Conservation (phyloP, 2,113 vertebrate genomes). For the Pholis gunnellus region DNA sequence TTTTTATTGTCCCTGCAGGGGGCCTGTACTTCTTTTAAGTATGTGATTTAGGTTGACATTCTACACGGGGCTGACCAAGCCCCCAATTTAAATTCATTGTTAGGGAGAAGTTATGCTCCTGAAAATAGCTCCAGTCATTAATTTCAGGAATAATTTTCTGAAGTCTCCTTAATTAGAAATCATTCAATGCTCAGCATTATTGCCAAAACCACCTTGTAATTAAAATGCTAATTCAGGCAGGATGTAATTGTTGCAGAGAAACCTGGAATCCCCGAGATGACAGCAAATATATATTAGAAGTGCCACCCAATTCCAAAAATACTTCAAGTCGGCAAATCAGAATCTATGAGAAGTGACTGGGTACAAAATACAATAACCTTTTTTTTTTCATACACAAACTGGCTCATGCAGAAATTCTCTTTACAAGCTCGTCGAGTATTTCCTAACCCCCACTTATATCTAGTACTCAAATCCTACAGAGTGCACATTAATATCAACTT, state of each 20-base stretch:
- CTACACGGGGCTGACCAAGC: slow-evolving; percentile 23
- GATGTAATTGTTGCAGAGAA: slow-evolving; percentile 67
- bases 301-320: slow-evolving; percentile 29
- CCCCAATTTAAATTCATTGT: slow-evolving; percentile 44
- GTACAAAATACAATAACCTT: slow-evolving; percentile 17
- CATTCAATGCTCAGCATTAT: slow-evolving; percentile 68
- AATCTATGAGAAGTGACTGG: not conserved
- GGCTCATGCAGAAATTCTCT: slow-evolving; percentile 4
- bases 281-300: slow-evolving; percentile 45
- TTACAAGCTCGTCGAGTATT: not conserved
- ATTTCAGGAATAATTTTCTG: slow-evolving; percentile 63
- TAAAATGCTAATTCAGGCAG: slow-evolving; percentile 76
- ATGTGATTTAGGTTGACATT: slow-evolving; percentile 35
- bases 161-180: slow-evolving; percentile 76
- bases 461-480: not conserved
- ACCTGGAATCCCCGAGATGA: slow-evolving; percentile 49
- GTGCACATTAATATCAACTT: slow-evolving; percentile 14
- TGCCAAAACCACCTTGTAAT: slow-evolving; percentile 73
- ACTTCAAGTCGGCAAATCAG: slow-evolving; percentile 30
- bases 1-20: slow-evolving; percentile 33
- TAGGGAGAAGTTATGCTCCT: slow-evolving; percentile 11
- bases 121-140: slow-evolving; percentile 44
- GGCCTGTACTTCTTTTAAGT: slow-evolving; percentile 20
- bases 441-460: not conserved
- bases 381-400: slow-evolving; percentile 19